Base-by-base conservation (phyloP, 2,113 vertebrate species). In the Megalops atlanticus region DNA sequence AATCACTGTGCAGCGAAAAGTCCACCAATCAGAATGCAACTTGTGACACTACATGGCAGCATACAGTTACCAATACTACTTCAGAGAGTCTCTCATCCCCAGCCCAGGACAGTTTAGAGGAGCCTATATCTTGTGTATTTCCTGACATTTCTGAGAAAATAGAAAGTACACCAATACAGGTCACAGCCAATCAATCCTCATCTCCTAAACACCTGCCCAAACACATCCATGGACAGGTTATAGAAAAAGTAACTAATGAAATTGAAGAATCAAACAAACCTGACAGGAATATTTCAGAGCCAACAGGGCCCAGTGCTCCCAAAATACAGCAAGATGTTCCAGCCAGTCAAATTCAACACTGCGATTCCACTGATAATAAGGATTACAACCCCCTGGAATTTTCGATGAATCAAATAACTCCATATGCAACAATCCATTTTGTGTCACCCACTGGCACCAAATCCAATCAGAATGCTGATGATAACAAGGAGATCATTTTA, bases 81-180 rank as follows among this genome's bases (percentile, higher is more conserved):
- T 84, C 6, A n/a, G 33, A 72, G 40, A 38, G 82, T 45, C 84
- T 91, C 79, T 90, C 83, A 1, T 82, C 88, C 7, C 16, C 86
- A n/a, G 88, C 92, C 80, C 88, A 83, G 7, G 87, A 91, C 76
- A 91, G 91, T 85, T 91, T 89, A 75, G 87, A 91, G 43, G 91
- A 89, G 80, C 89, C 92, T 84, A 90, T 89, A 18, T 92, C 83
- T 91, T 91, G 41, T 90, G 90, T 16, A 47, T 71, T 33, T 10
- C 18, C 64, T n/a, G 16, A 79, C 14, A 31, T 31, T 80, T 14
- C 36, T 73, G 69, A 38, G 69, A 11, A 74, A 73, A 38, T 49
- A 4, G 33, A 72, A 49, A 11, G 15, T 14, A 72, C 15, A 38
- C 27, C 45, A 80, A 54, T 11, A 12, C 11, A 72, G 21, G 14